A percentile compares a stretch with the other conserved stretches of the same genome.
phyloP scores from a whole-genome alignment of 2,888 invertebrate species.

The Iselma pallidipennis region DNA sequence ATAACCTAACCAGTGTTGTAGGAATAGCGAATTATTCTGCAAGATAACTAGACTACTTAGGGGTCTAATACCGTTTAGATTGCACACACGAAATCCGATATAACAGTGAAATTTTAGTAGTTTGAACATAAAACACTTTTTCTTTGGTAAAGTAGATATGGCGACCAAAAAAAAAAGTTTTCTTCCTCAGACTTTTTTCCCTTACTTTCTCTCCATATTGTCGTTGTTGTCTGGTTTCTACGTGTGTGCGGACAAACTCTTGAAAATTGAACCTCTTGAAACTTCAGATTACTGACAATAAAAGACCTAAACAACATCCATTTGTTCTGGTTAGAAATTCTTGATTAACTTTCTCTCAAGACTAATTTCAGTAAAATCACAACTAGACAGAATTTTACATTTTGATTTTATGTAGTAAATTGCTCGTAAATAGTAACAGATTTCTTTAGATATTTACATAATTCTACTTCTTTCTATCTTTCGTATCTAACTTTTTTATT shows the following conservation, averaged over 20 bases:
- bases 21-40: background rate
- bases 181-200: background rate
- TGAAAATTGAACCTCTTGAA: background rate
- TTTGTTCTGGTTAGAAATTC: too few species aligned
- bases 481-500: too few species aligned
- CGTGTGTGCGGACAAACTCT: too few species aligned
- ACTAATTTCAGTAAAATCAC: too few species aligned
- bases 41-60: background rate
- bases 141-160: background rate
- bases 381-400: too few species aligned
- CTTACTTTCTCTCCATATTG: background rate
- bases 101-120: background rate
- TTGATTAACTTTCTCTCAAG: too few species aligned
- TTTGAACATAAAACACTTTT: background rate
- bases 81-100: background rate
- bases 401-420: too few species aligned
- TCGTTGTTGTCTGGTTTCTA: background rate
- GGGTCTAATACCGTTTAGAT: background rate
- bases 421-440: slow-evolving; percentile 1
- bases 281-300: background rate
- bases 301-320: background rate
- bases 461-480: too few species aligned
- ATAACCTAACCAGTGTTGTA: too few species aligned
- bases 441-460: too few species aligned
- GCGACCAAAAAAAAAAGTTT: background rate